Conservation (phyloP, 2,113 vertebrate genomes). For the Sphyrna mokarran region DNA sequence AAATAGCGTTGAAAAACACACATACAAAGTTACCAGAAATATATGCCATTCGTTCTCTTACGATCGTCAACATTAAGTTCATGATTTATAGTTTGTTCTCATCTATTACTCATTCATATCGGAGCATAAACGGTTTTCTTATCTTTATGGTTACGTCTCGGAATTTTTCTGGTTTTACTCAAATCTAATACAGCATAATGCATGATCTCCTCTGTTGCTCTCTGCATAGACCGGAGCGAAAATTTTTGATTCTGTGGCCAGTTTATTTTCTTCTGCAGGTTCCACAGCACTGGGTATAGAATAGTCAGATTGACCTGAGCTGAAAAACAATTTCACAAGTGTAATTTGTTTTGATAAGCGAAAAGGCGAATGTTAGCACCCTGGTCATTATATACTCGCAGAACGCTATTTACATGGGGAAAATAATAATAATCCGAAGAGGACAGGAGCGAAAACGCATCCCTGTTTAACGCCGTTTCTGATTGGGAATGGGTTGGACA, state of each 20-base stretch:
- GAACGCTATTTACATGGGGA: no score
- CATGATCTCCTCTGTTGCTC: background rate
- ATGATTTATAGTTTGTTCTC: background rate
- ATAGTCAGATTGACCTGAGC: background rate
- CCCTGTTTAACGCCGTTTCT: no score
- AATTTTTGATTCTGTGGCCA: no score
- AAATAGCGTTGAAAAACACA: background rate
- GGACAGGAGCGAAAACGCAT: no score
- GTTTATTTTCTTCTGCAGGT: background rate
- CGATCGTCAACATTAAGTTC: no score
- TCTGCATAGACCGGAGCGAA: background rate
- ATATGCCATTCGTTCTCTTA: no score
- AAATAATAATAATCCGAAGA: no score
- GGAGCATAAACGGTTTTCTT: background rate
- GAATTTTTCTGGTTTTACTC: background rate
- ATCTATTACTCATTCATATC: background rate
- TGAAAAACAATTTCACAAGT: background rate
- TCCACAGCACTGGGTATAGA: background rate
- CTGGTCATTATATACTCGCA: background rate
- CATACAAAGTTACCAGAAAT: background rate
- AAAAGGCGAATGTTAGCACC: background rate
- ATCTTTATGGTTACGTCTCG: background rate
- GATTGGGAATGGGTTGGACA: no score
- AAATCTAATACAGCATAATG: background rate
- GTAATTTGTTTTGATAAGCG: background rate